Percentiles rank a stretch among this genome's conserved stretches.
phyloP scores from a whole-genome alignment of 2,797 vertebrate species.

The Phalanger gymnotis region DNA sequence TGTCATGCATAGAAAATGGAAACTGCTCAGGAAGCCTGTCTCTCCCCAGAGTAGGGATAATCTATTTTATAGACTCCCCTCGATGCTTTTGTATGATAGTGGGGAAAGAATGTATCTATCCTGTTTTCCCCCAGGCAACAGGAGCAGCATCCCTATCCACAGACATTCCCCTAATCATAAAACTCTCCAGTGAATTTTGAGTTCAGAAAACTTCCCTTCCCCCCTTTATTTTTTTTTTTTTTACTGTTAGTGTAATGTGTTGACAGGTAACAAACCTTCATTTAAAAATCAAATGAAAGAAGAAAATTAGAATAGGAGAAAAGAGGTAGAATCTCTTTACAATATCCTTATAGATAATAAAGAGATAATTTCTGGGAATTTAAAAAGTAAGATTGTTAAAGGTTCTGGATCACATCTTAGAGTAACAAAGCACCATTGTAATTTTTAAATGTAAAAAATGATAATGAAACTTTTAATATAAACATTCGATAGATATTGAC shows the following conservation, averaged over 20 bases:
- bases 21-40: conserved; percentile 7
- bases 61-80: neutral
- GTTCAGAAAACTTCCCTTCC: neutral
- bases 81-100: neutral
- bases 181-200: neutral
- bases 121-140: neutral
- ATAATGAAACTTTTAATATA: neutral
- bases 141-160: neutral
- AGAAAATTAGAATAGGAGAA: neutral
- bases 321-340: too few species aligned
- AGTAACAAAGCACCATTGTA: too few species aligned
- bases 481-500: neutral
- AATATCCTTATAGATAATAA: too few species aligned
- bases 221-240: neutral
- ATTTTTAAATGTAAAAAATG: neutral
- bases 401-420: too few species aligned
- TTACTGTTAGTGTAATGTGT: neutral
- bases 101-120: neutral
- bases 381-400: too few species aligned
- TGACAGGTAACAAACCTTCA: neutral
- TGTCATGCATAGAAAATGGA: conserved; percentile 5
- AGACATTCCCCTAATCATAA: neutral
- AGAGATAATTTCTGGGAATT: too few species aligned
- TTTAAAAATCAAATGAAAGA: neutral
- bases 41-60: neutral